These are phyloP conservation scores for Aradophagus sp. DNA, from an alignment of 1,140 invertebrate genomes.

Conservation along the genomic window DNA sequence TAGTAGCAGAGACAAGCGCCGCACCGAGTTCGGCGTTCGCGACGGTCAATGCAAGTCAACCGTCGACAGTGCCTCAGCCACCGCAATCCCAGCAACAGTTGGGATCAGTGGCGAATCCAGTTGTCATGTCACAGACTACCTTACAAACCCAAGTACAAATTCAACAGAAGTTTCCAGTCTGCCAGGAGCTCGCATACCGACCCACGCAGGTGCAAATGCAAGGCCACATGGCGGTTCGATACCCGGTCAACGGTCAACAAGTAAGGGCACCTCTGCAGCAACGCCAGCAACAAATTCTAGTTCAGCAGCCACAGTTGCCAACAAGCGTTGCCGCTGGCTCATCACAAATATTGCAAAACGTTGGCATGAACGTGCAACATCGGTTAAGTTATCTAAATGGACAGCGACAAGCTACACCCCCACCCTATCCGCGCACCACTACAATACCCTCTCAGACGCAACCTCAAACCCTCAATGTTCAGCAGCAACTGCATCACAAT, in stretches of 20 bases:
- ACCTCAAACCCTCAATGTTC: conserved; percentile 66
- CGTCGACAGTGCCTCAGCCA: conserved; percentile 70
- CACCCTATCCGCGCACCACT: conserved; percentile 65
- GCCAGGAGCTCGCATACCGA: conserved; percentile 67
- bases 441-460: conserved; percentile 63
- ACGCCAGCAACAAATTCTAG: conserved; percentile 63
- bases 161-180: conserved; percentile 70
- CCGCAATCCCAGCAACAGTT: conserved; percentile 53
- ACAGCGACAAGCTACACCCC: conserved; percentile 72
- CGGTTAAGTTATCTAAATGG: conserved; percentile 70
- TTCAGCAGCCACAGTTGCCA: conserved; percentile 55
- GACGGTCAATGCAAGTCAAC: conserved; percentile 68
- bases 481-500: conserved; percentile 73
- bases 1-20: conserved; percentile 58
- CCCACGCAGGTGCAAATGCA: conserved; percentile 64
- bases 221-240: conserved; percentile 63
- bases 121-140: conserved; percentile 25
- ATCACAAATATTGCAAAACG: conserved; percentile 50
- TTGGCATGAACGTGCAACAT: conserved; percentile 65
- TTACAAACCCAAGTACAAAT: conserved; percentile 71
- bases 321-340: conserved; percentile 58
- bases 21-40: conserved; percentile 67
- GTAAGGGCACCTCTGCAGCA: conserved; percentile 67
- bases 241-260: conserved; percentile 70
- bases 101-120: conserved; percentile 17